Evolutionary conservation across 2,113 vertebrate species (phyloP), one percentile per base, ranked within the genome.

Genomic region (Catharus bicknelli): DNA sequence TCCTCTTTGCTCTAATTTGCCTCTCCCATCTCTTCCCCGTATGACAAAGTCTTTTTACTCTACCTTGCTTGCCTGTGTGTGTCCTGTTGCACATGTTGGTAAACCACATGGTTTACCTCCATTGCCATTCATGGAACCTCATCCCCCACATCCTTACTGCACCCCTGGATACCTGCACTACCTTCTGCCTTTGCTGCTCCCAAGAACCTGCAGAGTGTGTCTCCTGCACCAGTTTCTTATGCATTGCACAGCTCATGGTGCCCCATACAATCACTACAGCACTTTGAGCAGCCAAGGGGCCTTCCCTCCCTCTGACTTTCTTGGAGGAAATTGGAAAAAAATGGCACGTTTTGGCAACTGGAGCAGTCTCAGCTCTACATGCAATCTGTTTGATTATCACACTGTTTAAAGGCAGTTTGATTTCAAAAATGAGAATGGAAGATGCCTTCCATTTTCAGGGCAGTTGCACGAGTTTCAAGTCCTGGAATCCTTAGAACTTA

Each of bases 31-130:
- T 87, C 63, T 80, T 90, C 63, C 8, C 16, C 13, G 3, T 16
- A 11, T 3, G 5, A 66, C 38, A 58, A 61, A 83, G 14, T 19
- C 21, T 48, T 50, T 48, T 81, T 40, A 12, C 23, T n/a, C 30
- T 64, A 5, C 10, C 22, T 20, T 3, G 1, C 23, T 62, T 69
- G 25, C 58, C 30, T 36, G 4, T 21, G 13, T 3, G 0, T 51
- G 29, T 55, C 64, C 58, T 63, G 26, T 51, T 58, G 22, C 38
- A 48, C 11, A 13, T 1, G 1, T 13, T 58, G 48, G 30, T 29
- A 64, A 53, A 43, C 11, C 15, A 36, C 0, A 0, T 22, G 50
- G 11, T 59, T 70, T 32, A 11, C 34, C 12, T 78, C 16, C 2
- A 0, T 23, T 80, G 32, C 29, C 51, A 11, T 54, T 66, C 17